Percentiles rank a stretch among this genome's conserved stretches.
These are phyloP conservation scores for Sander vitreus DNA, from an alignment of 2,113 vertebrate species.

Conservation along the genomic window DNA sequence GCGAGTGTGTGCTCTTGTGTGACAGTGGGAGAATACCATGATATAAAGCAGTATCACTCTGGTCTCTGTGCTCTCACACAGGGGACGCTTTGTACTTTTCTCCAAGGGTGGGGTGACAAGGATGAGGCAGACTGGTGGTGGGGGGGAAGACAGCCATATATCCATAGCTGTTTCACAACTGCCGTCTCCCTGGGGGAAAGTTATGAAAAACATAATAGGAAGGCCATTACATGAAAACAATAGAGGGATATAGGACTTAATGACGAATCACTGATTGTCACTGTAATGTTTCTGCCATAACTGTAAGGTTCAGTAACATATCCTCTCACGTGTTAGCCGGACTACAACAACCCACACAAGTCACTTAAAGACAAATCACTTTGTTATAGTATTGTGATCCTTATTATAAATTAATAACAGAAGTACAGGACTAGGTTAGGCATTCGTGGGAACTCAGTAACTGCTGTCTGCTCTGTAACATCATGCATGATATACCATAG, in stretches of 20 bases:
- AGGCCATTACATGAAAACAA: slow-evolving; percentile 61
- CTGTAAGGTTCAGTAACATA: slow-evolving; percentile 16
- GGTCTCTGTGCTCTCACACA: slow-evolving; percentile 81
- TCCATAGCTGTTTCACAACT: slow-evolving; percentile 57
- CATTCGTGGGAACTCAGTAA: slow-evolving; percentile 61
- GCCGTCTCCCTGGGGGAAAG: slow-evolving; percentile 56
- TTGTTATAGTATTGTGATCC: slow-evolving; percentile 14
- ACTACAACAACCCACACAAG: neutral
- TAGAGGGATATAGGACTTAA: slow-evolving; percentile 46
- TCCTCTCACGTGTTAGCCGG: slow-evolving; percentile 13
- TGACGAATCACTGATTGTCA: slow-evolving; percentile 30
- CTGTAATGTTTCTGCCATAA: slow-evolving; percentile 1
- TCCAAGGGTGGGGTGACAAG: slow-evolving; percentile 58
- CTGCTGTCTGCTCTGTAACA: slow-evolving; percentile 20
- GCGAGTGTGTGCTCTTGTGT: slow-evolving; percentile 51
- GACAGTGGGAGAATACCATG: slow-evolving; percentile 76
- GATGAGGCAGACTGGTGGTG: slow-evolving; percentile 29
- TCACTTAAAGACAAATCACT: neutral
- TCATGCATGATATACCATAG: slow-evolving; percentile 53
- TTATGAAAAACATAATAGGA: slow-evolving; percentile 53
- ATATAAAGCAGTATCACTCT: slow-evolving; percentile 80
- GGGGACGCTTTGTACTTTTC: slow-evolving; percentile 80
- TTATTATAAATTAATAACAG: slow-evolving; percentile 19
- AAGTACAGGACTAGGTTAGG: neutral
- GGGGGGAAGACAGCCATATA: slow-evolving; percentile 23